Conservation (phyloP, 2,113 vertebrate species). For the Serilophus lunatus region DNA sequence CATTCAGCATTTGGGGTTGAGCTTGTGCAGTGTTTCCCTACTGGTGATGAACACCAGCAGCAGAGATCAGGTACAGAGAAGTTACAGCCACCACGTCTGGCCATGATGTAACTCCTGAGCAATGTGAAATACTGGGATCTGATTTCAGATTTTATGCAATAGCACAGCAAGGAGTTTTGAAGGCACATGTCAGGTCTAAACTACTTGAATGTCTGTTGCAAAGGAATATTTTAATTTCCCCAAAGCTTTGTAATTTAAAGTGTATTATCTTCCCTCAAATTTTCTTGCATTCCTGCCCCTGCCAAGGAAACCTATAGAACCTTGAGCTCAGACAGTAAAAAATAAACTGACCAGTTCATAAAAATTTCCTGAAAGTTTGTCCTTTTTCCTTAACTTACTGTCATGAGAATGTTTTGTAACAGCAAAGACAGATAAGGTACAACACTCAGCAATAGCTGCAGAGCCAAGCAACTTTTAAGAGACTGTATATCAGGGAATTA, state of each 20-base stretch:
- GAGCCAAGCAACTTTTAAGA: not conserved
- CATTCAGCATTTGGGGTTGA: not conserved
- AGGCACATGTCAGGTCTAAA: not conserved
- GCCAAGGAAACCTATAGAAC: not conserved
- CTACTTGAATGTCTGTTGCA: not conserved
- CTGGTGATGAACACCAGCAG: not conserved
- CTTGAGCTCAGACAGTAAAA: not conserved
- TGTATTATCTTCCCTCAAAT: not conserved
- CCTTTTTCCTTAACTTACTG: not conserved
- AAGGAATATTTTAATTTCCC: not conserved
- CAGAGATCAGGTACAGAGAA: not conserved
- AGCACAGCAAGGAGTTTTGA: not conserved
- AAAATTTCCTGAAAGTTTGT: not conserved
- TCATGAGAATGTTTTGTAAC: slow-evolving; percentile 6
- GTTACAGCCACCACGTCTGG: not conserved
- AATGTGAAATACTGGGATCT: not conserved
- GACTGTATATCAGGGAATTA: not conserved
- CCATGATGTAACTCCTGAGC: not conserved
- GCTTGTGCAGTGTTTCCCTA: not conserved
- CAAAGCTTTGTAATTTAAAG: not conserved
- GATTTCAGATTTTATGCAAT: not conserved
- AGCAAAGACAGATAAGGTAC: not conserved
- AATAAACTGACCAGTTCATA: not conserved
- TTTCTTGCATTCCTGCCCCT: not conserved
- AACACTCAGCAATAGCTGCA: not conserved